Base-by-base conservation (phyloP, 2,797 vertebrate genomes). In the Cossypha polioptera region DNA sequence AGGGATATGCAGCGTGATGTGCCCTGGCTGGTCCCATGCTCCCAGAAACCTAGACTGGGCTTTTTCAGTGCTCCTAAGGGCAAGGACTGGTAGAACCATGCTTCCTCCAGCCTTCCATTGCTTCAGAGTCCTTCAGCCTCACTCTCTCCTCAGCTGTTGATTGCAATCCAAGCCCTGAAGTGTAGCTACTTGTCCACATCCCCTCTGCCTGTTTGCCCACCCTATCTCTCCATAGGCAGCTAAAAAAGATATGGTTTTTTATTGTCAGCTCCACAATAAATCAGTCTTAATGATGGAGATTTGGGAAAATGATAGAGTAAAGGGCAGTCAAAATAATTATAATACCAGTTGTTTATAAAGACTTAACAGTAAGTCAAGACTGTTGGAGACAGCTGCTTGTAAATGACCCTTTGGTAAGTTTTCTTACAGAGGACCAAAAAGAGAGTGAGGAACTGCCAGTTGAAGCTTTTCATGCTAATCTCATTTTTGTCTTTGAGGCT, bases 401-500 rank as follows among this genome's bases (percentile, higher is more conserved):
- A 79, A 87, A 55, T 53, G 45, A 88, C 33, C 26, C 15, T 68
- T 76, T 36, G 61, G 48, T 78, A 78, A 79, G 15, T 31, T 76
- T 92, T 72, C 57, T 73, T 82, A 48, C 9, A 43, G 21, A 20
- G 35, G 61, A 48, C 42, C 42, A 68, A 68, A 86, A 74, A 16
- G 29, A 83, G 78, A 90, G 36, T 40, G 50, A 72, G 62, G 43
- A 38, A 42, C 58, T 91, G 50, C 63, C 77, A 47, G 15, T 29
- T 65, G 35, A 77, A 85, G 65, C 67, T 87, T 94, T 87, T 82
- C 54, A 28, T 66, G 58, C 68, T 91, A 75, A 83, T 91, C 72
- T 78, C 61, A 72, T 91, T 94, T 95, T 94, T 94, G 72, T 95
- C 73, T 91, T 93, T 80, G 81, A 87, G 72, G 66, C 58, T 94